These are phyloP conservation scores for Tupaia chinensis DNA, from an alignment of 2,113 vertebrate species.

Conservation along the genomic window DNA sequence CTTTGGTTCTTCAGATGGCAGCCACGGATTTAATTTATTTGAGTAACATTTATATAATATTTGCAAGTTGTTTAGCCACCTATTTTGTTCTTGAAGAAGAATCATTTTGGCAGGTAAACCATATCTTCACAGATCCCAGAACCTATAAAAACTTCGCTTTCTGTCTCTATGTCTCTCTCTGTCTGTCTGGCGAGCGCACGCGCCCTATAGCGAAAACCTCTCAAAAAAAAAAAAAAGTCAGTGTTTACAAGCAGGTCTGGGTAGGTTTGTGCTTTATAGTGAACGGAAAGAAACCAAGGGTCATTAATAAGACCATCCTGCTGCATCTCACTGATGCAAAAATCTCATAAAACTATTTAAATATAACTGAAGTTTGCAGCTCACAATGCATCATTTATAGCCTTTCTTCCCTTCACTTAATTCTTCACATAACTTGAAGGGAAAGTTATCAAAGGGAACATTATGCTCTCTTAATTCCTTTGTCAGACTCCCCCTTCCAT, in stretches of 20 bases:
- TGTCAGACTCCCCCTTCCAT: neutral
- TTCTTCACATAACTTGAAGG: neutral
- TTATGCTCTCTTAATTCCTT: neutral
- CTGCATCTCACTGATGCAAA: fast-evolving
- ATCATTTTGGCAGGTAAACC: too few relatives aligned
- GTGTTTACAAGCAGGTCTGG: neutral
- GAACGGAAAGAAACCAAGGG: fast-evolving
- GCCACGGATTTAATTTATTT: too few relatives aligned
- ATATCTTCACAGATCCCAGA: too few relatives aligned
- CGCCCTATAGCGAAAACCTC: too few relatives aligned
- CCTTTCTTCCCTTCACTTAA: neutral
- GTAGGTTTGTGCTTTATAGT: neutral
- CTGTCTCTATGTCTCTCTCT: too few relatives aligned
- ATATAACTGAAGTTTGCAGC: neutral
- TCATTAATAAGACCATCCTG: fast-evolving
- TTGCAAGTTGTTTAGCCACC: too few relatives aligned
- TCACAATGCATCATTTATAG: neutral
- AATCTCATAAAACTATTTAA: neutral
- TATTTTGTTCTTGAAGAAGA: too few relatives aligned
- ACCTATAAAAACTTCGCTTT: too few relatives aligned
- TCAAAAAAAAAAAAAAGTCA: too few relatives aligned
- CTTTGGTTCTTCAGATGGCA: too few relatives aligned
- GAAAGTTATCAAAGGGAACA: neutral
- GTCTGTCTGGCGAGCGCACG: too few relatives aligned
- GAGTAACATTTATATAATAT: too few relatives aligned